phyloP scores from a whole-genome alignment of 2,113 vertebrate genomes.

The Zingel zingel region DNA sequence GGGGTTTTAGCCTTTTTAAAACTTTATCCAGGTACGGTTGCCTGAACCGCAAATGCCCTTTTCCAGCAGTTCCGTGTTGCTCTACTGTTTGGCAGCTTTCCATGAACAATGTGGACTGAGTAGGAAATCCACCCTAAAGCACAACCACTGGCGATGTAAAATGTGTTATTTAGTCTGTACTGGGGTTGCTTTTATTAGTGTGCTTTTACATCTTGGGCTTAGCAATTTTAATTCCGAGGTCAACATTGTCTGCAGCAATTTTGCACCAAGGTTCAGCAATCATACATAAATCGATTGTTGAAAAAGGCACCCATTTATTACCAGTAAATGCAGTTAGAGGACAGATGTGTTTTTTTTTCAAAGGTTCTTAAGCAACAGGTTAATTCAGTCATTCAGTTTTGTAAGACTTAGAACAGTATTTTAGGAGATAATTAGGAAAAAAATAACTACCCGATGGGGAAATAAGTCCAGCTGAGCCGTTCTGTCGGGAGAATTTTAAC shows the following conservation, averaged over 20 bases:
- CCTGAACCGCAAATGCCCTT: not conserved
- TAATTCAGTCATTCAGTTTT: not conserved
- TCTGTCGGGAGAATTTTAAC: too few relatives aligned
- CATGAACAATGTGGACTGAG: not conserved
- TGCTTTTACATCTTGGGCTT: not conserved
- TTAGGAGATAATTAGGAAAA: not conserved
- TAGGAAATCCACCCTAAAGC: not conserved
- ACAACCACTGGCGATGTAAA: not conserved
- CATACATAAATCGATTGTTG: not conserved
- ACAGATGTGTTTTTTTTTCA: not conserved
- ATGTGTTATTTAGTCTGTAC: too few relatives aligned
- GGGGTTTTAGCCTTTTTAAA: conserved; percentile 6
- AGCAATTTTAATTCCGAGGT: not conserved
- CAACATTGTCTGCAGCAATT: not conserved
- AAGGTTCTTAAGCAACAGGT: not conserved
- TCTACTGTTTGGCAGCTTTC: not conserved
- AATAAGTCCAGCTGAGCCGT: not conserved
- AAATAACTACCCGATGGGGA: not conserved
- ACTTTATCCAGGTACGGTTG: not conserved
- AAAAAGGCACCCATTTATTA: not conserved
- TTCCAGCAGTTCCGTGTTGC: not conserved
- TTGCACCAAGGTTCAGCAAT: not conserved
- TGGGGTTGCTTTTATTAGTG: not conserved
- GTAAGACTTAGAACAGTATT: not conserved
- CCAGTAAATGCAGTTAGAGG: not conserved